Percentiles rank a stretch among this genome's conserved stretches.
phyloP scores from a whole-genome alignment of 1,140 invertebrate species.

The Diorhabda carinulata region DNA sequence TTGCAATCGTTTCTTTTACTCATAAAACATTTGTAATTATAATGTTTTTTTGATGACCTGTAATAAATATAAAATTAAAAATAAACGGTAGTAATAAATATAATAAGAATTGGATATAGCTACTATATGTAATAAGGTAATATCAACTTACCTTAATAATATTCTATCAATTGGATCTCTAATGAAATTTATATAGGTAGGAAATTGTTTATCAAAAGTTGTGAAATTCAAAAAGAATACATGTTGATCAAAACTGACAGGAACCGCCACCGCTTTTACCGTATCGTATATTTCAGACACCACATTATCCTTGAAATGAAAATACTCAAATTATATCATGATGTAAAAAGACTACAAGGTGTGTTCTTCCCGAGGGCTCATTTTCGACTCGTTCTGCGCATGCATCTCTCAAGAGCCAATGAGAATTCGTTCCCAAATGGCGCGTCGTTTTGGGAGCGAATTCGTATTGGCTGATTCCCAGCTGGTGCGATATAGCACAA shows the following conservation, averaged over 20 bases:
- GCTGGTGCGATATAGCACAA: too few species aligned
- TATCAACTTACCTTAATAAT: conserved; percentile 39
- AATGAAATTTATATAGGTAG: conserved; percentile 63
- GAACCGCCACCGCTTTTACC: conserved; percentile 54
- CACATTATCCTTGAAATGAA: conserved; percentile 51
- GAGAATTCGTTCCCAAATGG: too few species aligned
- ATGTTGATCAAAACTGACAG: conserved; percentile 61
- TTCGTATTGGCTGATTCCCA: too few species aligned
- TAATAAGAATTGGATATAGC: not conserved
- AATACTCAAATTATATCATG: too few species aligned
- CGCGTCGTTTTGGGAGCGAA: too few species aligned
- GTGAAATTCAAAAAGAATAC: conserved; percentile 66
- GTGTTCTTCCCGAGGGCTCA: too few species aligned
- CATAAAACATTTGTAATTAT: conserved; percentile 46
- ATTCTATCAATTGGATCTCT: conserved; percentile 58
- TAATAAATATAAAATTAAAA: not conserved
- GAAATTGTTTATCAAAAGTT: conserved; percentile 54
- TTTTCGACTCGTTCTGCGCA: too few species aligned
- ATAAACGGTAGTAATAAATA: not conserved
- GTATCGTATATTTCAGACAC: conserved; percentile 55
- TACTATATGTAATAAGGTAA: too few species aligned
- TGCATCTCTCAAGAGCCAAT: too few species aligned
- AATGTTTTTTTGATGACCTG: conserved; percentile 11
- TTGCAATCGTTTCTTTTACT: conserved; percentile 46
- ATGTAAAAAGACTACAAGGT: too few species aligned